Evolutionary conservation across 2,888 invertebrate species (phyloP), one percentile per base, ranked within the genome.

Genomic region (Calameuta filiformis): DNA sequence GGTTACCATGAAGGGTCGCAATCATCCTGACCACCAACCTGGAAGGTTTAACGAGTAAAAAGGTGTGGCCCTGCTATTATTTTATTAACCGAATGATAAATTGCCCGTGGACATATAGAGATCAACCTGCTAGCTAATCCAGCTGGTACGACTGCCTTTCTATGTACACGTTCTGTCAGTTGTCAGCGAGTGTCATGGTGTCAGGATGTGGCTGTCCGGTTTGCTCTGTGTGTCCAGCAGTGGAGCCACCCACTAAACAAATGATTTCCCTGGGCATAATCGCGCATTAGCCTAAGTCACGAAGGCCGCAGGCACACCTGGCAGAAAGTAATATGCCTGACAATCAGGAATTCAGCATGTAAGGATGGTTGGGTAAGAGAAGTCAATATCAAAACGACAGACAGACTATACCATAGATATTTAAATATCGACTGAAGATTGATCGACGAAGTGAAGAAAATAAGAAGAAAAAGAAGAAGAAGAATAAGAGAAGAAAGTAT

Each of bases 11-110:
- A 56, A 56, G 56, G 56, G 56, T 56, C 23, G 23, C 56, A 56
- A 56, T 56, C 56, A 56, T 56, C 56, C 56, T 56, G 56, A 56
- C 56, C 56, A 56, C 56, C 56, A 23, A 56, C 56, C 56, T 56
- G 15, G 23, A 56, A 56, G 56, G 82, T 78, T 83, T 81, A 77
- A 76, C 79, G 78, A 81, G 80, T 31, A 71, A 79, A 77, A 79
- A 81, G 80, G 82, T 77, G 81, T 80, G 81, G 56, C 78, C 79
- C 79, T 79, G 78, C 80, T 77, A 78, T 82, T 80, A 79, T 83
- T 84, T 83, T 84, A 86, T 85, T 83, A 85, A 78, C 80, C 82
- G 74, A 83, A 83, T 83, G 84, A 84, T 82, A 82, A 83, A 83
- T 85, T 78, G 83, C 76, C 80, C 31, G 76, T 78, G 79, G 9